These are phyloP conservation scores for Ctenicera cuprea DNA, from an alignment of 2,888 invertebrate genomes.

Conservation along the genomic window DNA sequence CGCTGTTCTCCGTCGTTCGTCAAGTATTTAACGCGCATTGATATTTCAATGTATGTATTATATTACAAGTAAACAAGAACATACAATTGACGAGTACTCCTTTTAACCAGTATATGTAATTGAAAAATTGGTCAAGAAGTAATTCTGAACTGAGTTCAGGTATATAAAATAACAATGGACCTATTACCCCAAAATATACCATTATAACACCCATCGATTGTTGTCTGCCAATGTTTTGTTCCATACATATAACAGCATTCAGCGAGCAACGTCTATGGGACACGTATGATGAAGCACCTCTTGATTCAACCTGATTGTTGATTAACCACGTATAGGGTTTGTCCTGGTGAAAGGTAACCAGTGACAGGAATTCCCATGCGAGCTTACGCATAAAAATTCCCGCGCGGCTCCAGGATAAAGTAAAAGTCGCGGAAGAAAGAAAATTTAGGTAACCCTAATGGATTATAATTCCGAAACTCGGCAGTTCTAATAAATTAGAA, in stretches of 20 bases:
- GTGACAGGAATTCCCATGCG: constrained; percentile 12
- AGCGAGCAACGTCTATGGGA: background rate
- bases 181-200: background rate
- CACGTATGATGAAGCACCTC: constrained; percentile 1
- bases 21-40: no score
- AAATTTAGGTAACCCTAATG: constrained; percentile 29
- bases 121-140: no score
- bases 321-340: constrained; percentile 25
- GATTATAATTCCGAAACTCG: constrained; percentile 40
- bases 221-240: constrained; percentile 5
- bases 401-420: background rate
- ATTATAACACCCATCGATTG: background rate
- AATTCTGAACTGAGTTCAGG: no score
- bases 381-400: constrained; percentile 18
- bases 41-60: no score
- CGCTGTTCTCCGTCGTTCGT: no score
- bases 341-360: background rate
- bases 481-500: constrained; percentile 38
- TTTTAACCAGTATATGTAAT: no score
- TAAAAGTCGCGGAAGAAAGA: constrained; percentile 20
- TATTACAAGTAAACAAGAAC: no score
- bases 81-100: no score
- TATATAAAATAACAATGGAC: no score
- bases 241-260: background rate
- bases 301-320: constrained; percentile 19